A percentile compares a stretch with the other conserved stretches of the same genome.
These are phyloP conservation scores for Artibeus jamaicensis DNA, from an alignment of 2,797 vertebrate genomes.

Conservation along the genomic window DNA sequence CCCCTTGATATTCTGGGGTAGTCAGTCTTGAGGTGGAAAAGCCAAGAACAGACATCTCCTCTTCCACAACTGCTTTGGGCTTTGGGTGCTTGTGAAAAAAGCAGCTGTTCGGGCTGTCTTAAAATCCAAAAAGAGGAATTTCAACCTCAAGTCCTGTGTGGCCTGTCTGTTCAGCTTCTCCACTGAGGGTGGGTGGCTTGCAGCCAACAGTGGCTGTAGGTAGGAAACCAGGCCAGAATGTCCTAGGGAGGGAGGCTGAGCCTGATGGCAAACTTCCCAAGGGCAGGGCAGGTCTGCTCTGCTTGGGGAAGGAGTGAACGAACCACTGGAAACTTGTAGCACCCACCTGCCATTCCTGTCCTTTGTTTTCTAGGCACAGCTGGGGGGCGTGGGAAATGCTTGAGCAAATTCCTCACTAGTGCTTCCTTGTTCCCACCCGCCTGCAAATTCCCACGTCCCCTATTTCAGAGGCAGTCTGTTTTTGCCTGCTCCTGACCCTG, in stretches of 20 bases:
- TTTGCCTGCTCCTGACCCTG: neutral
- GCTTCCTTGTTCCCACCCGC: neutral
- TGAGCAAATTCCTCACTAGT: neutral
- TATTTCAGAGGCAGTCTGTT: neutral
- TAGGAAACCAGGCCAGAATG: neutral
- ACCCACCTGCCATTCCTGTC: neutral
- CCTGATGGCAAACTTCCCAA: neutral
- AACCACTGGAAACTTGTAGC: neutral
- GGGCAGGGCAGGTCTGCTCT: neutral
- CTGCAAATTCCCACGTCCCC: neutral
- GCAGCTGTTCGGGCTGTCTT: neutral
- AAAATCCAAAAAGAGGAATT: conserved; percentile 24
- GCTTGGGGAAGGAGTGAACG: neutral
- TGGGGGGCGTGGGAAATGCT: neutral
- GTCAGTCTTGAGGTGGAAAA: neutral
- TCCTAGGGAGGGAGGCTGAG: neutral
- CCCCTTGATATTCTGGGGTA: neutral
- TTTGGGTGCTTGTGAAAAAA: conserved; percentile 33
- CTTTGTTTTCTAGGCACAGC: neutral
- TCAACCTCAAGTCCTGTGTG: neutral
- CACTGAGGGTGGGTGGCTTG: neutral
- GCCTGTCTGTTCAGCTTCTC: neutral
- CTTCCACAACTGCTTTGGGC: neutral
- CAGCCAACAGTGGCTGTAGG: neutral
- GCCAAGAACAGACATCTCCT: conserved; percentile 3